Evolutionary conservation across 2,888 invertebrate species (phyloP), one percentile per base, ranked within the genome.

Genomic region (Blastobasis lacticolella): DNA sequence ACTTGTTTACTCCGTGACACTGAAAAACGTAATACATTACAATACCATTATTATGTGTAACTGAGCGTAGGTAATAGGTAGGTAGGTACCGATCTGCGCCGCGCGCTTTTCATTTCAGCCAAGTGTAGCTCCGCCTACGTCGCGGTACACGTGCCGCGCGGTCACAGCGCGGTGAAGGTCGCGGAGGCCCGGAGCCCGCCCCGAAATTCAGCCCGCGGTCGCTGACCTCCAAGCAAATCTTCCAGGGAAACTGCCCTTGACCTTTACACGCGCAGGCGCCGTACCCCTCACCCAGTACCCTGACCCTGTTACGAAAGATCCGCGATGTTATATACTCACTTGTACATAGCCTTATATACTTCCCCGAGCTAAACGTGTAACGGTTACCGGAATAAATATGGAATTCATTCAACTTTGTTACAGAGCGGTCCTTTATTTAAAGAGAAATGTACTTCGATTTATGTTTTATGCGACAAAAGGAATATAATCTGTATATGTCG

Each of bases 211-310:
- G 76, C 72, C 68, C 70, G 66, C 69, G 85, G 81, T 71, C 81
- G 67, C 71, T 75, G 80, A 86, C 81, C 86, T 76, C 76, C 63
- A 67, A 76, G 78, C 75, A 85, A 86, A 88, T 85, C 82, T 87
- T 87, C 85, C 86, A 85, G 81, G 85, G 84, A 68, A 70, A 60
- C 76, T 74, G 77, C 80, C 87, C 87, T 82, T 87, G 85, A 86
- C 78, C 86, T 85, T 83, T 81, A 71, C 61, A 69, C 86, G 87
- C 87, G 87, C 87, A 86, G 69, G 87, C 87, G 87, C 86, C 60
- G 64, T 79, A 57, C 71, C 65, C 63, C 67, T 81, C 66, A 77
- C 78, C 77, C 72, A 80, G 81, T 83, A 78, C 82, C 81, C 78
- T 87, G 85, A 85, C 86, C 85, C 81, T 78, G 77, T 78, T 83